Percentiles rank a stretch among this genome's conserved stretches.
phyloP scores from a whole-genome alignment of 2,888 invertebrate species.

The Saturnia japonica region DNA sequence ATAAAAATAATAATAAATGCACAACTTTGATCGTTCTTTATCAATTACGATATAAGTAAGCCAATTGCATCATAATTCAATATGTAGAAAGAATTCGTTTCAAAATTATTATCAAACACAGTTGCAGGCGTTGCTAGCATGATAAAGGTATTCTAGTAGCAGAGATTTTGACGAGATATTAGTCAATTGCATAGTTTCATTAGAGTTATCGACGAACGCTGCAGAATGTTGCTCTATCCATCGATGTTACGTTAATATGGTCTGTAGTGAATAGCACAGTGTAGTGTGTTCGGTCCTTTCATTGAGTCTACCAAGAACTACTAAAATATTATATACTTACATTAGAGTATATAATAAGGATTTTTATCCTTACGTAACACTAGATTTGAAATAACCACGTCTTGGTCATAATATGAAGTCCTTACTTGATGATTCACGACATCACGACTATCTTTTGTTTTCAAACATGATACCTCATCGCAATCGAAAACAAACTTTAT shows the following conservation, averaged over 20 bases:
- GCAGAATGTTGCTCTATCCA: not conserved
- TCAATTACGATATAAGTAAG: not conserved
- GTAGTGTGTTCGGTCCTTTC: not conserved
- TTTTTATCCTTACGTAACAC: constrained; percentile 12
- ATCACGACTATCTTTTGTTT: constrained; percentile 61
- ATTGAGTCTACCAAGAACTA: not conserved
- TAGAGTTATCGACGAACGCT: not conserved
- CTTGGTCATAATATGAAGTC: constrained; percentile 38
- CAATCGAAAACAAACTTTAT: constrained; percentile 31
- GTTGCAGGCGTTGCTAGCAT: not conserved
- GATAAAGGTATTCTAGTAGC: not conserved
- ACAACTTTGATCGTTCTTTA: constrained; percentile 1
- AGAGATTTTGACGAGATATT: not conserved
- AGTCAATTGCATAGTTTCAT: not conserved
- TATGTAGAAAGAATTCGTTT: constrained; percentile 3
- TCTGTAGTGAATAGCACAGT: not conserved
- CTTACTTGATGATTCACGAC: constrained; percentile 54
- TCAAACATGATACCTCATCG: constrained; percentile 35
- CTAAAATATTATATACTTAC: not conserved
- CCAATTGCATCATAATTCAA: not conserved
- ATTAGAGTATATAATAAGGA: not conserved
- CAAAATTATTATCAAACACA: constrained; percentile 5
- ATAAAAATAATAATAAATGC: not conserved
- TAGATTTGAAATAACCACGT: constrained; percentile 20
- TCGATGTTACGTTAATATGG: not conserved